Evolutionary conservation across 2,888 invertebrate species (phyloP), one percentile per base, ranked within the genome.

Genomic region (Sphinx pinastri): DNA sequence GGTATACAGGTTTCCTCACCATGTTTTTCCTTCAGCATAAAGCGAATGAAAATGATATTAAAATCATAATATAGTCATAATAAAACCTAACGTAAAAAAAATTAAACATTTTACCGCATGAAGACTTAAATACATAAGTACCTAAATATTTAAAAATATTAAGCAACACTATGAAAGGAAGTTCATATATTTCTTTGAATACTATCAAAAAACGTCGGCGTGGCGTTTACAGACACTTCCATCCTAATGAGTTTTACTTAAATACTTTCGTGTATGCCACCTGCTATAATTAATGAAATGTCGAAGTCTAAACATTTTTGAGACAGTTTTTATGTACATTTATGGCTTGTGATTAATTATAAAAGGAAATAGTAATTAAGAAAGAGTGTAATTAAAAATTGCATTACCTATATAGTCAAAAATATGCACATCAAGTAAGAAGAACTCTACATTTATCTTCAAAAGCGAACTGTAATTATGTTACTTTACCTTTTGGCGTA

Each of bases 191-290:
- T 38, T 38, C 38, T 38, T 38, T 38, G 38, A 38, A 38, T 3
- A 38, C 38, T 38, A 38, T 25, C 38, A 8, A 60, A 60, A 60
- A 45, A 60, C 4, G 16, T 60, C 16, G n/a, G 60, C 45, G 60
- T 25, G 11, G 58, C 10, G 58, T 38, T 60, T 60, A 60, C 60
- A 60, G 45, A 60, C 60, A 60, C 45, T 60, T 60, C 60, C 45
- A 4, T 45, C 31, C 60, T 60, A 60, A 60, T 60, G 60, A 45
- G 60, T 60, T 60, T 60, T 60, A 11, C 60, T 31, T 57, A 25
- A n/a, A 60, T 16, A 45, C 16, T 47, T 45, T 45, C 45, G 45
- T 45, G 16, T n/a, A n/a, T 4, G 45, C 31, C 31, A 1, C 14
- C 14, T 14, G 14, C 5, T n/a, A 59, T 59, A 59, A 59, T 59